These are phyloP conservation scores for Pollenia griseotomentosa DNA, from an alignment of 2,888 invertebrate genomes.

Conservation along the genomic window DNA sequence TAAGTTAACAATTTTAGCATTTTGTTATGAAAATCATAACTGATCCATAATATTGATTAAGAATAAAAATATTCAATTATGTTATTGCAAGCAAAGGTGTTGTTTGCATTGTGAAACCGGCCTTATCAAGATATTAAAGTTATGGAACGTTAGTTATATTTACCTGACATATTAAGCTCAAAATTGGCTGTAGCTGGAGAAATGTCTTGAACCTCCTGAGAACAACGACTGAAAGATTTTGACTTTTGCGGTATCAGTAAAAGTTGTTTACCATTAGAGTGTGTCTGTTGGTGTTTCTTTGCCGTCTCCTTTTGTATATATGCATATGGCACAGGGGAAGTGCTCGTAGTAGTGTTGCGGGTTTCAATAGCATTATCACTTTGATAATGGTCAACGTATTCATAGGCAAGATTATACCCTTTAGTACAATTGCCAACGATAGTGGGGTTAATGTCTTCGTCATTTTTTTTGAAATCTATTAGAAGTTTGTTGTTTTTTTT, in stretches of 20 bases:
- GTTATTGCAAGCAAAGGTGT: no score
- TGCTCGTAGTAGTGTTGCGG: constrained; percentile 68
- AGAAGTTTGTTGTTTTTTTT: not conserved
- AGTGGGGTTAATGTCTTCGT: not conserved
- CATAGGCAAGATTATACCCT: constrained; percentile 78
- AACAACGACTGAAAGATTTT: not conserved
- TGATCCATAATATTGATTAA: no score
- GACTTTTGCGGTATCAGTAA: constrained; percentile 29
- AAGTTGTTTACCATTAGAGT: constrained; percentile 52
- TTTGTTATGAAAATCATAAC: no score
- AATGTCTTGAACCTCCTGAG: not conserved
- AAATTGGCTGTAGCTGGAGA: constrained; percentile 48
- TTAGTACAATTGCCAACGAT: constrained; percentile 77
- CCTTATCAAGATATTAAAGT: no score
- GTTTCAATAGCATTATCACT: constrained; percentile 73
- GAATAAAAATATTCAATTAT: no score
- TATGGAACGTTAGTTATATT: constrained; percentile 23
- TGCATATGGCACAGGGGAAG: not conserved
- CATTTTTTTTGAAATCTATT: not conserved
- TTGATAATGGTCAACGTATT: not conserved
- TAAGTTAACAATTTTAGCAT: no score
- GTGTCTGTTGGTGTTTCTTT: constrained; percentile 52
- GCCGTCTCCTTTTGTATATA: constrained; percentile 74
- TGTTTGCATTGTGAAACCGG: no score
- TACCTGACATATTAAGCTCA: constrained; percentile 57